Evolutionary conservation across 2,888 invertebrate species (phyloP), one percentile per base, ranked within the genome.

Genomic region (Drosophila rubida): DNA sequence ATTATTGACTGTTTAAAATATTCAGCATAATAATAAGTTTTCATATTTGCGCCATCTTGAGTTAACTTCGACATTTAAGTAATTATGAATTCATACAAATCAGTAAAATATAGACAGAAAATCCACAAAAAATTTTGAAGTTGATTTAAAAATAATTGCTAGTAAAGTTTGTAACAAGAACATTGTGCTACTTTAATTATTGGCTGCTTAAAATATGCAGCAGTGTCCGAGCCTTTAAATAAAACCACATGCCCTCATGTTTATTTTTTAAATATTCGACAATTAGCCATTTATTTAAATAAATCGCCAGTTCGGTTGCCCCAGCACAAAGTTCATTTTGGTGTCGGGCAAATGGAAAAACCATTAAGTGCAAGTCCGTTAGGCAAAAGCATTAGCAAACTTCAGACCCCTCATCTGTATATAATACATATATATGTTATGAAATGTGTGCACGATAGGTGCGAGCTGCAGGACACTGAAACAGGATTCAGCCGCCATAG

Each of bases 281-380:
- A 13, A 13, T 45, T 25, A 19, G 3, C 13, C 11, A 22, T 22
- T 11, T 42, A 42, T 42, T n/a, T 42, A 42, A 11, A 42, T 42
- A 25, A 13, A 19, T 25, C 6, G n/a, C 14, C 23, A 23, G 9
- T 7, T 8, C n/a, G 19, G 5, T 13, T 32, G n/a, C 11, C 2
- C 25, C 7, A 4, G 19, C 19, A 32, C n/a, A 48, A 16, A 37
- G 51, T 37, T 37, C 44, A 45, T 53, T 71, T 45, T 72, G 13
- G 35, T 35, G 54, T 51, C 27, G 41, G 39, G 32, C 49, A 64
- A 78, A 73, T 85, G 70, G 63, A 67, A 77, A 73, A 66, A 50
- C 60, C 79, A 78, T 87, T 74, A 74, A 64, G 58, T 53, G 14
- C 16, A 57, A 66, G 54, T 41, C 51, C 35, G 44, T 41, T 30